These are phyloP conservation scores for Trematomus loennbergii DNA, from an alignment of 2,113 vertebrate genomes.

Conservation along the genomic window DNA sequence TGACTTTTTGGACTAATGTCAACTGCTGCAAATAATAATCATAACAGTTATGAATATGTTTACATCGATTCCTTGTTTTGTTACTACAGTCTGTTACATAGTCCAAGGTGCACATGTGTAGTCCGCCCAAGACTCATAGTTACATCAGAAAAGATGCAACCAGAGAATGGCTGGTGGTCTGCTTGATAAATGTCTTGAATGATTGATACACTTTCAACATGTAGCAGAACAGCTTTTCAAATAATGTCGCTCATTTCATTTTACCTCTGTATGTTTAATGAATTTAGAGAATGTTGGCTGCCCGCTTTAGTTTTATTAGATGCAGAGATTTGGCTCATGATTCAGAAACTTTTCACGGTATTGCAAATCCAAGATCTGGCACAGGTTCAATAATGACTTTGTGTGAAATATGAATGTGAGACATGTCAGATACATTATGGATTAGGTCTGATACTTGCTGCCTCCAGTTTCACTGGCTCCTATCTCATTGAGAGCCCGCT, in stretches of 20 bases:
- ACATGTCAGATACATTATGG: constrained; percentile 24
- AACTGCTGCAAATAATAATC: not conserved
- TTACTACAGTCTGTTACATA: not conserved
- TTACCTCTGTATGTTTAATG: not conserved
- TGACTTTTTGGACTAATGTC: not conserved
- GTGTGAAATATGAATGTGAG: constrained; percentile 40
- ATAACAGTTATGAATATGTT: not conserved
- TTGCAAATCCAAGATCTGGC: constrained; percentile 5
- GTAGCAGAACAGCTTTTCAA: not conserved
- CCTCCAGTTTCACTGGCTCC: constrained; percentile 40
- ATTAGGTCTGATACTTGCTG: constrained; percentile 38
- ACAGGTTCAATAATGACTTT: constrained; percentile 23
- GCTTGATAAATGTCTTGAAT: constrained; percentile 1
- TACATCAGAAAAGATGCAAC: too few species aligned
- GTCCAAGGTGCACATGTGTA: not conserved
- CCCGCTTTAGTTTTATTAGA: not conserved
- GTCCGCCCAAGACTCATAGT: too few species aligned
- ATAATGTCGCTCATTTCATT: not conserved
- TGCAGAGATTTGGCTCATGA: not conserved
- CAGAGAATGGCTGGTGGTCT: not conserved
- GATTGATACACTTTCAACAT: not conserved
- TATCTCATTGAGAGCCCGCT: constrained; percentile 21
- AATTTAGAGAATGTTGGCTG: constrained; percentile 1
- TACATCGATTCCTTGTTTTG: not conserved
- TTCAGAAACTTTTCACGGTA: constrained; percentile 26